Conservation (phyloP, 35 echinoderm and acorn worm genomes). For the Eucidaris tribuloides region DNA sequence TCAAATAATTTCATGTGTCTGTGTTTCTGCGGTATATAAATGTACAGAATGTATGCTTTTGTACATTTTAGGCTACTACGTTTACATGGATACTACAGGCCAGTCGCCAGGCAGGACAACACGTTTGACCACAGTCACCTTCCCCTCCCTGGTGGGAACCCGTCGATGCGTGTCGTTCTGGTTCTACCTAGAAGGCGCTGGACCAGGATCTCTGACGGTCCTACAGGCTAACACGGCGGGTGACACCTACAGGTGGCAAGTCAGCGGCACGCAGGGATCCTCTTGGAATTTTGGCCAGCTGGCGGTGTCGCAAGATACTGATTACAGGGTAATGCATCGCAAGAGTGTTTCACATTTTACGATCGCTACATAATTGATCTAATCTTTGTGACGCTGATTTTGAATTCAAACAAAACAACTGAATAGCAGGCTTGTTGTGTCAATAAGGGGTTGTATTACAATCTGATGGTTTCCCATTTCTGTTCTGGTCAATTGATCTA, state of each 20-base stretch:
- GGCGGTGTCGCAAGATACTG: background rate
- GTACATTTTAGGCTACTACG: conserved; percentile 59
- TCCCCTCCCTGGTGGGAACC: background rate
- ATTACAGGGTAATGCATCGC: conserved; percentile 30
- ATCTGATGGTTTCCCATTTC: too few relatives aligned
- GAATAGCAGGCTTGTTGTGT: too few relatives aligned
- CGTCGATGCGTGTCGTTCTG: conserved; percentile 48
- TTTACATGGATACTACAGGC: conserved; percentile 45
- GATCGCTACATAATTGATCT: too few relatives aligned
- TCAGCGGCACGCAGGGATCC: background rate
- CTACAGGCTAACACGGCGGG: background rate
- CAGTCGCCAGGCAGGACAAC: background rate
- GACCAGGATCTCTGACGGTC: conserved; percentile 27
- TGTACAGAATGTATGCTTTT: too few relatives aligned
- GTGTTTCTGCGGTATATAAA: too few relatives aligned
- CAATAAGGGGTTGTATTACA: too few relatives aligned
- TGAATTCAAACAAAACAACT: too few relatives aligned
- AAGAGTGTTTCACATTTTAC: too few relatives aligned
- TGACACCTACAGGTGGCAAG: background rate
- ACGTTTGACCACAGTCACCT: background rate
- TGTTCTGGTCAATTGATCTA: too few relatives aligned
- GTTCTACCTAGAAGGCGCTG: conserved; percentile 60
- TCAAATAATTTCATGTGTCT: too few relatives aligned
- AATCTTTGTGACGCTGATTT: too few relatives aligned
- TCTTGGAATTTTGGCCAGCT: conserved; percentile 3